Evolutionary conservation across 2,113 vertebrate species (phyloP).

Genomic region (Saccopteryx bilineata): DNA sequence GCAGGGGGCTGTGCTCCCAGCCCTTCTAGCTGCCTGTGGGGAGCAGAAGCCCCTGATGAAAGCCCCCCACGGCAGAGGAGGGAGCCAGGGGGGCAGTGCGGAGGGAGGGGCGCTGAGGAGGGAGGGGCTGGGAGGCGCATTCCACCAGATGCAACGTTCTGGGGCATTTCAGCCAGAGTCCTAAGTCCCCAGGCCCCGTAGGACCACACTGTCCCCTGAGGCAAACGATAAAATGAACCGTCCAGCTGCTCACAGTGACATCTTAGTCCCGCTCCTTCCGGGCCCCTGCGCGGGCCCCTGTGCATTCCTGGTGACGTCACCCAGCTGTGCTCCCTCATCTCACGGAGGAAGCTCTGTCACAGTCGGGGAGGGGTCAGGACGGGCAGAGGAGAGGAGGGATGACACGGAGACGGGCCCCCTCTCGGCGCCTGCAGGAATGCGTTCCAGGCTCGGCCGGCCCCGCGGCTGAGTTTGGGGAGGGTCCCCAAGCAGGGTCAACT

Average conservation of each 20-base stretch:
- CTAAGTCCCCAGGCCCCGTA: background rate
- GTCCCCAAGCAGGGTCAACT: constrained; percentile 72
- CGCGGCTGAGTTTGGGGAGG: background rate
- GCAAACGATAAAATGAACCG: background rate
- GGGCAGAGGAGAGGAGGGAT: background rate
- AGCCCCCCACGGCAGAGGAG: background rate
- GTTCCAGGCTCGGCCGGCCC: background rate
- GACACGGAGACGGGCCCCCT: constrained; percentile 56
- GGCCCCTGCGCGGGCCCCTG: constrained; percentile 33
- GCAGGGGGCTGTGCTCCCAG: background rate
- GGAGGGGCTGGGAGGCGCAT: background rate
- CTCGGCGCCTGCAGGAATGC: constrained; percentile 59
- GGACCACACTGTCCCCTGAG: background rate
- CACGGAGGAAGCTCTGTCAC: constrained; percentile 66
- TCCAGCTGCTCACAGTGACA: constrained; percentile 53
- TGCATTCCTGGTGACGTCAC: constrained; percentile 81
- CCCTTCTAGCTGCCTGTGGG: background rate
- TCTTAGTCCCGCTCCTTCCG: constrained; percentile 47
- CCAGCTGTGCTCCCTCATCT: constrained; percentile 78
- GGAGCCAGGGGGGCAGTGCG: background rate
- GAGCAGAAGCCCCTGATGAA: background rate
- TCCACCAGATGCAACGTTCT: background rate
- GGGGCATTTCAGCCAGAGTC: background rate
- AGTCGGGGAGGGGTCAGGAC: background rate
- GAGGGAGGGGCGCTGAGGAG: background rate